A percentile compares a stretch with the other conserved stretches of the same genome.
Conservation (phyloP, 2,113 vertebrate species). For the Opisthocomus hoazin region DNA sequence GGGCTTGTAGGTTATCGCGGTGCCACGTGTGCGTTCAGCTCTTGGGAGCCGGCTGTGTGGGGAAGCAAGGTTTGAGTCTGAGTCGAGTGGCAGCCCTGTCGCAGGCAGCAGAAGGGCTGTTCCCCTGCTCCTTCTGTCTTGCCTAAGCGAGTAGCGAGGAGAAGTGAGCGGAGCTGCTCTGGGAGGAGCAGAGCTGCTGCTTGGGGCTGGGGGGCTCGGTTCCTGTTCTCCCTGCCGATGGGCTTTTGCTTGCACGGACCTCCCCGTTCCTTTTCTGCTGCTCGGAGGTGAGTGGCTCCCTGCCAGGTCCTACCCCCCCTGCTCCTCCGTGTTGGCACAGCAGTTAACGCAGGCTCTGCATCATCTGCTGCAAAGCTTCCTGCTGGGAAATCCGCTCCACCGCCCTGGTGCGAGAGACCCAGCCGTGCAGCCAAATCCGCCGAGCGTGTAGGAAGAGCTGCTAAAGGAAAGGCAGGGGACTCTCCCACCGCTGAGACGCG, state of each 20-base stretch:
- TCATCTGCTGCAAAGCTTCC: background rate
- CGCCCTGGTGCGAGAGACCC: fast-evolving
- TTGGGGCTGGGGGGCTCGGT: background rate
- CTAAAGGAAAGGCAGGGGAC: background rate
- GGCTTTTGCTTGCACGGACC: background rate
- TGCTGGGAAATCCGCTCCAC: background rate
- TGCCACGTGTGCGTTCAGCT: fast-evolving
- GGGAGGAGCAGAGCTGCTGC: too few relatives aligned
- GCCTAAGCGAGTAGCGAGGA: background rate
- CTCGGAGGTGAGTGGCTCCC: background rate
- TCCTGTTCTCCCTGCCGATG: background rate
- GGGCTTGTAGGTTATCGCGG: fast-evolving
- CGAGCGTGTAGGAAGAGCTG: background rate
- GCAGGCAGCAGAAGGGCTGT: background rate
- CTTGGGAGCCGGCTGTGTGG: fast-evolving
- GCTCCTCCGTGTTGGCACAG: background rate
- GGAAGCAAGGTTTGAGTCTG: background rate
- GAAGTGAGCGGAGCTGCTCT: background rate
- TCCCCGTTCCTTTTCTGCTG: background rate
- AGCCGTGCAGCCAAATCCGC: background rate
- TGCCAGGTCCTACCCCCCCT: background rate
- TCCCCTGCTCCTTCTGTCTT: background rate
- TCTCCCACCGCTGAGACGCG: background rate
- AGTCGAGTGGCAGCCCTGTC: background rate
- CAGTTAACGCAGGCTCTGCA: background rate